Conservation (phyloP, 1,140 invertebrate genomes). For the Littorina saxatilis region DNA sequence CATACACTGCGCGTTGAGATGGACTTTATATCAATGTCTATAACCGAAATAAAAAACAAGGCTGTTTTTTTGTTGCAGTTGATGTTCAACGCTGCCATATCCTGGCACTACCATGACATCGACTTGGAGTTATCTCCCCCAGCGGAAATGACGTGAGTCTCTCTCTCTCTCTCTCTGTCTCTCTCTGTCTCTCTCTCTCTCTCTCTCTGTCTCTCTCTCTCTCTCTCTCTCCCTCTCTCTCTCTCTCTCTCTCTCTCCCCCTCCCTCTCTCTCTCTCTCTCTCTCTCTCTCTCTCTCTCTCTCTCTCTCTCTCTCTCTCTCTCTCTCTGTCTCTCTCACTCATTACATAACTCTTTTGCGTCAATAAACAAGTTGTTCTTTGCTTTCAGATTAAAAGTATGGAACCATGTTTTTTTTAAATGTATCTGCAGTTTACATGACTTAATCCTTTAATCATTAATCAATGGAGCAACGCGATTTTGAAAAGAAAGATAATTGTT, state of each 20-base stretch:
- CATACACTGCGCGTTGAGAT: too few species aligned
- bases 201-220: background rate
- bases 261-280: background rate
- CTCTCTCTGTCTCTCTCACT: background rate
- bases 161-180: background rate
- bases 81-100: background rate
- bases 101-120: background rate
- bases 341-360: background rate
- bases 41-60: too few species aligned
- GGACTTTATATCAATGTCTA: too few species aligned
- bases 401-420: too few species aligned
- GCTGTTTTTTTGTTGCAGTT: too few species aligned
- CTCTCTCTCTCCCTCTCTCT: background rate
- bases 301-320: background rate
- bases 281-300: background rate
- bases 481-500: too few species aligned
- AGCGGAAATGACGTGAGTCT: background rate
- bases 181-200: background rate
- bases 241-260: background rate
- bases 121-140: background rate
- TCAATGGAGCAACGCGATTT: too few species aligned
- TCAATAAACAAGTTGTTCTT: constrained; percentile 1
- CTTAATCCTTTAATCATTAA: too few species aligned
- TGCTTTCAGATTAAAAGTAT: background rate
- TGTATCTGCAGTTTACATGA: too few species aligned